phyloP scores from a whole-genome alignment of 1,140 invertebrate species.

The Drosophila obscura region DNA sequence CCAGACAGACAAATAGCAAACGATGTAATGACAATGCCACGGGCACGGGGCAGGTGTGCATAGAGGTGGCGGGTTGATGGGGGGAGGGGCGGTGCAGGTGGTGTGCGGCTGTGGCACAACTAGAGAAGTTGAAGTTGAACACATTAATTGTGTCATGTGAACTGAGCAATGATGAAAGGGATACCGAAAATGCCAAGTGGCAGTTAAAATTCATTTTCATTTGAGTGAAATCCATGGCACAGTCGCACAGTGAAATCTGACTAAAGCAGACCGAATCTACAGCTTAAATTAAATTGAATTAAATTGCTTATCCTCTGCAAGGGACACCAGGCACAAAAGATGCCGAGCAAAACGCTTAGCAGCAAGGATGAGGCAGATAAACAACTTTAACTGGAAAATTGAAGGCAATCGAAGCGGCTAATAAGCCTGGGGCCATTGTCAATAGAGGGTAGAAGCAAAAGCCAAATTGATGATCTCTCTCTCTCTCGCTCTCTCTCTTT shows the following conservation, averaged over 20 bases:
- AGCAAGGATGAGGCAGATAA: not conserved
- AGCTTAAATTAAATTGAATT: too few relatives aligned
- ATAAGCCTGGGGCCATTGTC: constrained; percentile 12
- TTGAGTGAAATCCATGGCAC: too few relatives aligned
- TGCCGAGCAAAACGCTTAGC: too few relatives aligned
- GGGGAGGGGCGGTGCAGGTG: not conserved
- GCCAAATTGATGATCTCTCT: constrained; percentile 48
- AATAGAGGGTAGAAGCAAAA: not conserved
- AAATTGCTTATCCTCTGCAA: too few relatives aligned
- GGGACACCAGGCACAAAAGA: too few relatives aligned
- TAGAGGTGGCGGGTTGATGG: too few relatives aligned
- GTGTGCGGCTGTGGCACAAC: not conserved
- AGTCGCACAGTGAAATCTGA: not conserved
- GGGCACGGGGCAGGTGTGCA: constrained; percentile 1
- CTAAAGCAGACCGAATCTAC: too few relatives aligned
- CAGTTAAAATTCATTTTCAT: not conserved
- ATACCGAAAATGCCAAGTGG: constrained; percentile 19
- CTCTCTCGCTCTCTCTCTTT: constrained; percentile 6
- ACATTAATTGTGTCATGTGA: constrained; percentile 71
- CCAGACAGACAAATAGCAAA: constrained; percentile 60
- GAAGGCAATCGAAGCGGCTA: constrained; percentile 23
- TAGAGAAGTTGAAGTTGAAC: not conserved
- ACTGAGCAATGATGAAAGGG: constrained; percentile 39
- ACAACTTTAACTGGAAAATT: not conserved
- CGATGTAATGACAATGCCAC: constrained; percentile 50